phyloP scores from a whole-genome alignment of 2,113 vertebrate species.

The Hippocampus barbouri region DNA sequence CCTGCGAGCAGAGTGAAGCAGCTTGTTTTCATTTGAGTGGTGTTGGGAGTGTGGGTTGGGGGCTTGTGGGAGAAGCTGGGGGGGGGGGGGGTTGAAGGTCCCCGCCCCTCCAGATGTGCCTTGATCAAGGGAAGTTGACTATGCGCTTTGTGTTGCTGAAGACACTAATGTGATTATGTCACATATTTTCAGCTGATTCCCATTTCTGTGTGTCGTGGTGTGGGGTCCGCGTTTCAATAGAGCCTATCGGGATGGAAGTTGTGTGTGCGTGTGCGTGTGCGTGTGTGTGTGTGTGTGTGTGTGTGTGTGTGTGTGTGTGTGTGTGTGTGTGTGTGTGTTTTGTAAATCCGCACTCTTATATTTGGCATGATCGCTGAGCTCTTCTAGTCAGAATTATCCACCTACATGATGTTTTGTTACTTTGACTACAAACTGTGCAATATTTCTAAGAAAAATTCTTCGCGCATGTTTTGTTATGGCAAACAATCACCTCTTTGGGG shows the following conservation, averaged over 20 bases:
- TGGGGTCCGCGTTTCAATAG: conserved; percentile 65
- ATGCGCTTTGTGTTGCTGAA: conserved; percentile 75
- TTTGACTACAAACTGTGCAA: conserved; percentile 11
- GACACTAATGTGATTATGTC: conserved; percentile 74
- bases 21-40: conserved; percentile 75
- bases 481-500: no score
- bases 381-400: conserved; percentile 24
- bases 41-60: conserved; percentile 59
- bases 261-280: conserved; percentile 23
- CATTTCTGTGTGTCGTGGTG: conserved; percentile 71
- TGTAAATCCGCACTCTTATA: conserved; percentile 26
- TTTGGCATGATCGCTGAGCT: conserved; percentile 25
- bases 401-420: conserved; percentile 7
- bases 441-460: neutral
- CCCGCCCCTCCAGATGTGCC: conserved; percentile 64
- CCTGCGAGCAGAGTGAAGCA: conserved; percentile 69
- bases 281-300: neutral
- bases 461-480: no score
- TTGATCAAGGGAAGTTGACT: conserved; percentile 72
- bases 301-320: no score
- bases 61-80: conserved; percentile 25
- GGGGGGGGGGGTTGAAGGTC: conserved; percentile 56
- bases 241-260: conserved; percentile 60
- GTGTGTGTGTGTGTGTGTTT: neutral
- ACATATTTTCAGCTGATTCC: conserved; percentile 75